Base-by-base conservation (phyloP, 1,140 invertebrate genomes). In the Dendroctonus valens region DNA sequence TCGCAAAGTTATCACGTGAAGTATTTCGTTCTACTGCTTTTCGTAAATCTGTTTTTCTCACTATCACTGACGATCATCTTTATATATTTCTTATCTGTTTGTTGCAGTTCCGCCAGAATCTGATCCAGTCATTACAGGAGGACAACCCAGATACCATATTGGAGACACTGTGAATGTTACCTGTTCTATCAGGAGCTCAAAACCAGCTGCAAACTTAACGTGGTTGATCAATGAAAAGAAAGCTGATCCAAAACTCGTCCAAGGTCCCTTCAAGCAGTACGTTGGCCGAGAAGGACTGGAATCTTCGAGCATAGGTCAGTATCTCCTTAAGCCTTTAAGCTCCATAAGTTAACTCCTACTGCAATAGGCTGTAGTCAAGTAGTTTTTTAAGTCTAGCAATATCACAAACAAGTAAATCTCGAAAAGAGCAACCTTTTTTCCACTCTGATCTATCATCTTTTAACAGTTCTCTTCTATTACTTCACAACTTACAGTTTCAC, bases 171-270 rank as follows among this genome's bases (percentile, higher is more conserved):
- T 94, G 9, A 83, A 87, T 15, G 87, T 94, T 11, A 92, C 92
- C 77, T 94, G 92, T 79, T 92, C 91, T 9, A 92, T 91, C 9
- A 87, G 87, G 9, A 81, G 85, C 69, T 94, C 91, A 8, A 87
- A 92, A 73, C 92, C 92, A 0, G 90, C 91, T 0, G 91, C 91
- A 8, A 85, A 89, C 67, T 84, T 95, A 39, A 85, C 85, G 44
- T 95, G 93, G 93, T 91, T 90, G 77, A 91, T 95, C 74, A 96
- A 96, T 74, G 91, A 90, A 41, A 89, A 93, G 72, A 86, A 87
- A 72, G 85, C 82, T n/a, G 81, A 86, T 64, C 72, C 78, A 26
- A 73, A 76, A 44, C 82, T 81, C 70, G 74, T 85, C 51, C 75
- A 73, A 41, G 83, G 83, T 2, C 84, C 83, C 3, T 70, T 70